phyloP scores from a whole-genome alignment of 2,888 invertebrate genomes.

The Cactoblastis cactorum region DNA sequence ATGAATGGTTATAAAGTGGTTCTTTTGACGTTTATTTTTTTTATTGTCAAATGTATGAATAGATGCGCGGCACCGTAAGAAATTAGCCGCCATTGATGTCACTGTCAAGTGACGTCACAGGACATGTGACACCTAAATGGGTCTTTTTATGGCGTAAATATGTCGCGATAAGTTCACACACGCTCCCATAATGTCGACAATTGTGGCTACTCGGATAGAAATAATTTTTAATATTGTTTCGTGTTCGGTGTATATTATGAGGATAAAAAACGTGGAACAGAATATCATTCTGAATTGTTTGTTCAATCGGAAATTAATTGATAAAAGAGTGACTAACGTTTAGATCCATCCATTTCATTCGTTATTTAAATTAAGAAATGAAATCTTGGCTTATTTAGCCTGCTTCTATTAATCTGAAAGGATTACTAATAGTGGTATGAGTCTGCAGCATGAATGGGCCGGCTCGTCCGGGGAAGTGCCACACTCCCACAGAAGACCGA shows the following conservation, averaged over 20 bases:
- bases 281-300: background rate
- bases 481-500: no score
- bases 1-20: background rate
- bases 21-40: slow-evolving; percentile 39
- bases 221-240: slow-evolving; percentile 8
- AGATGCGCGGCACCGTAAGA: slow-evolving; percentile 67
- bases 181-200: slow-evolving; percentile 1
- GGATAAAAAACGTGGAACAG: background rate
- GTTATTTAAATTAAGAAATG: no score
- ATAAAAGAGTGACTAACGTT: no score
- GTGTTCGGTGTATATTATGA: background rate
- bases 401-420: no score
- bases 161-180: slow-evolving; percentile 12
- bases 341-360: no score
- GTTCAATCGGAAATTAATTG: no score
- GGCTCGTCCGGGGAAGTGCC: no score
- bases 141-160: slow-evolving; percentile 10
- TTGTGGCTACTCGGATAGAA: slow-evolving; percentile 12
- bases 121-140: slow-evolving; percentile 11
- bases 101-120: slow-evolving; percentile 3
- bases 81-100: slow-evolving; percentile 73
- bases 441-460: no score
- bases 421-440: no score
- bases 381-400: no score
- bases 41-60: slow-evolving; percentile 39